Evolutionary conservation across 2,888 invertebrate species (phyloP), one percentile per base, ranked within the genome.

Genomic region (Xylophagus ater): DNA sequence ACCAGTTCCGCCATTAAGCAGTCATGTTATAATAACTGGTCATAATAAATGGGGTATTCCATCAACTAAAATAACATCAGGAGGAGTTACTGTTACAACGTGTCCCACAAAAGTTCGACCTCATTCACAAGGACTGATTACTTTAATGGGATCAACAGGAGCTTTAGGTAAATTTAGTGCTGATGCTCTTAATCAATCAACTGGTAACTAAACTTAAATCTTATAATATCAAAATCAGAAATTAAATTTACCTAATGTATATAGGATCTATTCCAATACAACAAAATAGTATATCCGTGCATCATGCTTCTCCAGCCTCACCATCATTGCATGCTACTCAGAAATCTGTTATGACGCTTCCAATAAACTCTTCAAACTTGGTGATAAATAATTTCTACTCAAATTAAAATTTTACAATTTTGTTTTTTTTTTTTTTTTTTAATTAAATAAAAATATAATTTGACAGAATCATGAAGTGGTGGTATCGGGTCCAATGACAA

Each of bases 81-180:
- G 65, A 4, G 76, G 75, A 13, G 73, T 78, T 1, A 79, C 80
- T 0, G 78, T 79, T 10, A 77, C 78, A 28, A 71, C 72, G 37
- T 72, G 74, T 4, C 71, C 71, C 4, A 65, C 67, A 13, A 56
- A 60, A 44, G 68, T 67, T 48, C 59, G 70, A 47, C 69, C 71
- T 33, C 64, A 65, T 48, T 64, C 72, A 55, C 68, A 75, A 62
- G 68, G 78, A 50, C 68, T 76, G 51, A 60, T 58, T 4, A 63
- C 62, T 12, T 48, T 64, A 28, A 49, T 65, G 12, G 63, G 62
- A 41, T 58, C 59, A 5, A 62, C 62, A 42, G 53, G 57, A n/a
- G 65, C 62, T 9, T 47, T 63, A 38, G 51, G 63, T 21, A 63
- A 63, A 48, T 60, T 59, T 40, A 64, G 63, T 45, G 59, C 61